Conservation (phyloP, 1,140 invertebrate species). For the Drosophila ficusphila region DNA sequence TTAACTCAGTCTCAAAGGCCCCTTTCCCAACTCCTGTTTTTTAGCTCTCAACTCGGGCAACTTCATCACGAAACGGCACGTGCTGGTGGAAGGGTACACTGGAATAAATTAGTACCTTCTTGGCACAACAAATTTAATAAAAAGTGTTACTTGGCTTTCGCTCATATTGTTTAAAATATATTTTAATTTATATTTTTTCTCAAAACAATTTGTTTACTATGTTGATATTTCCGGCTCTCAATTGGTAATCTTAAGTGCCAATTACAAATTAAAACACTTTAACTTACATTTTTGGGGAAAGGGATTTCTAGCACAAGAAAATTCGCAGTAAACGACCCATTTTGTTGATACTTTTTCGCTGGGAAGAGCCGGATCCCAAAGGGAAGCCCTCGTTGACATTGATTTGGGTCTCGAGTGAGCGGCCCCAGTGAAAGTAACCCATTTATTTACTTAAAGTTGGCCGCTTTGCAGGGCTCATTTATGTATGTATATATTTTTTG, state of each 20-base stretch:
- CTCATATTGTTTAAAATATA: too few relatives aligned
- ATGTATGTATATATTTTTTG: slow-evolving; percentile 41
- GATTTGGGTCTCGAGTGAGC: slow-evolving; percentile 62
- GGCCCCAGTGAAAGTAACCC: slow-evolving; percentile 65
- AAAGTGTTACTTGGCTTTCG: too few relatives aligned
- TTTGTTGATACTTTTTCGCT: neutral
- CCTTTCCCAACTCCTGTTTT: neutral
- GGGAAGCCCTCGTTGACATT: slow-evolving; percentile 62
- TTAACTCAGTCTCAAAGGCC: slow-evolving; percentile 46
- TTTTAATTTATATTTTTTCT: too few relatives aligned
- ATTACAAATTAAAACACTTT: too few relatives aligned
- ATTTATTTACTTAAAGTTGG: slow-evolving; percentile 75
- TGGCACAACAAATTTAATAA: too few relatives aligned
- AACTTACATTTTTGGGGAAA: too few relatives aligned
- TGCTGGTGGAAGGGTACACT: slow-evolving; percentile 16
- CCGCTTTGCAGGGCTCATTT: slow-evolving; percentile 41
- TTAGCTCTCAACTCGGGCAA: slow-evolving; percentile 36
- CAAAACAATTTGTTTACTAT: too few relatives aligned
- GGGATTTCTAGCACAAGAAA: too few relatives aligned
- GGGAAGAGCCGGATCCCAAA: slow-evolving; percentile 3
- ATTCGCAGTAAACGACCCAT: neutral
- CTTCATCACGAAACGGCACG: slow-evolving; percentile 66
- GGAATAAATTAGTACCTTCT: too few relatives aligned
- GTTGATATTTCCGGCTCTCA: neutral
- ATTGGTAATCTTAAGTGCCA: too few relatives aligned